Conservation (phyloP, 2,888 invertebrate species). For the Drosophila birchii region DNA sequence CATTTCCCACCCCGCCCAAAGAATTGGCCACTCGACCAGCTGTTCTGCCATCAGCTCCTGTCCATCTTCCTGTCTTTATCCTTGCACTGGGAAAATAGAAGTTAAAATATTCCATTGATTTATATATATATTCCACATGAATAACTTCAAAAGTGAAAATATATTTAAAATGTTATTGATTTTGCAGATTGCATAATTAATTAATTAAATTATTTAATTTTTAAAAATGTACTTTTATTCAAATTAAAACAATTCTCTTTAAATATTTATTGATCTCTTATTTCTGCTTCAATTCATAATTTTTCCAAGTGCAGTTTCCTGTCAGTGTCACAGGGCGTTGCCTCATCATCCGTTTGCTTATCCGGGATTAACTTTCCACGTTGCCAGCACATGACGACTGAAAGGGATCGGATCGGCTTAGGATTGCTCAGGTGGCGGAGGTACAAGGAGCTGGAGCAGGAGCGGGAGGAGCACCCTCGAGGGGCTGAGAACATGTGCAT, state of each 20-base stretch:
- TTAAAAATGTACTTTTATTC: not conserved
- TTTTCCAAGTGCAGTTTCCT: conserved; percentile 24
- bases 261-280: not conserved
- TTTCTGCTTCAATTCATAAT: not conserved
- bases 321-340: conserved; percentile 67
- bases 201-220: not conserved
- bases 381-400: conserved; percentile 62
- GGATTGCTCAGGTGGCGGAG: conserved; percentile 7
- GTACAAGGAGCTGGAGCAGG: conserved; percentile 33
- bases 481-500: conserved; percentile 53
- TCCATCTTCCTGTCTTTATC: conserved; percentile 43
- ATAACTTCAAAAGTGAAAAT: not conserved
- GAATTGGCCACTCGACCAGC: conserved; percentile 44
- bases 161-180: not conserved
- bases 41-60: conserved; percentile 60
- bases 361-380: conserved; percentile 67
- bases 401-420: conserved; percentile 21
- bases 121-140: not conserved
- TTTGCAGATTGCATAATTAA: no score
- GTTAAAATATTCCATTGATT: not conserved
- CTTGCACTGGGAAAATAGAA: conserved; percentile 1
- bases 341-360: conserved; percentile 64
- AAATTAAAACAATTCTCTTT: not conserved
- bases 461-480: conserved; percentile 44
- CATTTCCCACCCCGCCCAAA: conserved; percentile 49